Base-by-base conservation (phyloP, 2,113 vertebrate species). In the Patagioenas fasciata region DNA sequence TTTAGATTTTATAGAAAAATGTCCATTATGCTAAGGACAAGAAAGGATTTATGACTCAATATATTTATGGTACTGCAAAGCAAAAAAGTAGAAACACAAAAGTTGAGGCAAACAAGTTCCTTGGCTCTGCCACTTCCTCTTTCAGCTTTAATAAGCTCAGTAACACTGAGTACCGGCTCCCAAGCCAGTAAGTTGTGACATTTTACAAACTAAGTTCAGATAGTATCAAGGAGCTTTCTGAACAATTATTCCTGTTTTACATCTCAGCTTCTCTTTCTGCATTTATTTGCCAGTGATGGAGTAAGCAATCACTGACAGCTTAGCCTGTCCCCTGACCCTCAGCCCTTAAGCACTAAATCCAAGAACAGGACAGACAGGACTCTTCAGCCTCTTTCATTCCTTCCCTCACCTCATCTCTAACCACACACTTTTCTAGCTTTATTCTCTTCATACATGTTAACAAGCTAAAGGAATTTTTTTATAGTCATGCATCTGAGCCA, bases 281-380 rank as follows among this genome's bases (percentile, higher is more conserved):
- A 66, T 89, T 77, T 88, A 77, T 85, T 78, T 91, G 82, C 85
- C 80, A 64, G 29, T 34, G 64, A 88, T 51, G 51, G 79, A 94
- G 70, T 58, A 74, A 88, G 67, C 70, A 85, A 62, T 80, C 88
- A 69, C 50, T 89, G 80, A 72, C 36, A 72, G 48, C 48, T 65
- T 92, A 88, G 88, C 80, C 79, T 84, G 32, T 34, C 80, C 80
- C 88, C 71, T 58, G 66, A 85, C 36, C 40, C 61, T 77, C 58
- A 82, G 51, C 44, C 73, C 71, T 34, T 34, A 70, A 74, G 56
- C 38, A 53, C 57, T 92, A 61, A 78, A 94, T 84, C 66, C 86
- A 56, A 0, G 5, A 40, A 56, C 1, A 4, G 54, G 38, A 50
- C 36, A 88, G 66, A 61, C 8, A 1, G 21, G 61, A 64, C 21